phyloP scores from a whole-genome alignment of 2,113 vertebrate genomes.

The Balaenoptera acutorostrata region DNA sequence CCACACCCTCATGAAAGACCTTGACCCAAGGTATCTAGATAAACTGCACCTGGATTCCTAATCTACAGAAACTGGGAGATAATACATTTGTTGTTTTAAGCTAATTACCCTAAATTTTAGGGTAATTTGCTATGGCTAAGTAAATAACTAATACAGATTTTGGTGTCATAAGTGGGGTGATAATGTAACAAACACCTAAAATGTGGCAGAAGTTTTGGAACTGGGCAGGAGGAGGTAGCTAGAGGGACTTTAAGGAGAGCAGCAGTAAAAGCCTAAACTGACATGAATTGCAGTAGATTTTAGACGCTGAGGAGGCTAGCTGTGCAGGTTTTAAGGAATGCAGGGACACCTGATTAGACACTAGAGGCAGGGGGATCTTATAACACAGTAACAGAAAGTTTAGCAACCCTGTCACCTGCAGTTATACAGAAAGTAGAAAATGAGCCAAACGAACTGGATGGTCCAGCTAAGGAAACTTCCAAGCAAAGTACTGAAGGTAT shows the following conservation, averaged over 20 bases:
- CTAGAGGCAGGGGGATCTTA: not conserved
- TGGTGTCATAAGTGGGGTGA: not conserved
- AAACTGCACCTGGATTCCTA: not conserved
- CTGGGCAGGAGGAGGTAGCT: not conserved
- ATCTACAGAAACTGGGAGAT: not conserved
- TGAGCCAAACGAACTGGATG: not conserved
- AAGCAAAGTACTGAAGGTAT: not conserved
- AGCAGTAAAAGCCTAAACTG: not conserved
- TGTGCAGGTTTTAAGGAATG: not conserved
- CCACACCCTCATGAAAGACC: not conserved
- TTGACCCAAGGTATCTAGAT: not conserved
- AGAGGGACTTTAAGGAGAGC: not conserved
- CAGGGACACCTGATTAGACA: not conserved
- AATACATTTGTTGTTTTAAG: not conserved
- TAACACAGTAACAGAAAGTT: not conserved
- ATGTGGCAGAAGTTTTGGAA: not conserved
- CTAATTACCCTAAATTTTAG: not conserved
- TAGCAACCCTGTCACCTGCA: not conserved
- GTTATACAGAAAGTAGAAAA: not conserved
- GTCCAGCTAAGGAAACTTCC: not conserved
- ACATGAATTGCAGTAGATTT: not conserved
- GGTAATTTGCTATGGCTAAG: not conserved
- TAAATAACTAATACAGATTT: not conserved
- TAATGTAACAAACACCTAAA: not conserved
- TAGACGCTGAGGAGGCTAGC: not conserved